Evolutionary conservation across 2,113 vertebrate genomes (phyloP).

Genomic region (Chloroceryle aenea): DNA sequence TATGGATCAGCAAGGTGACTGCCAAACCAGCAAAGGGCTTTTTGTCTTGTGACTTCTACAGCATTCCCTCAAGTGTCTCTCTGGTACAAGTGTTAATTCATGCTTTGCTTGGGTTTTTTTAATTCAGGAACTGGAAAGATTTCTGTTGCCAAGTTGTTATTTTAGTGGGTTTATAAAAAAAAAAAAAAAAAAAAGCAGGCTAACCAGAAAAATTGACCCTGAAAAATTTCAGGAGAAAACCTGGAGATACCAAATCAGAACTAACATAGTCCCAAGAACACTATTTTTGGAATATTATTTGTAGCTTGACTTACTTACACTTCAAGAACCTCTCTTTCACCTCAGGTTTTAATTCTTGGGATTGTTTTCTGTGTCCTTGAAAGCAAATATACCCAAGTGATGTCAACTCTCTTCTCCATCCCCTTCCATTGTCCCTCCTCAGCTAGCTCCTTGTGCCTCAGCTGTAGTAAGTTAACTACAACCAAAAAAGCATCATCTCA

Average conservation of each 20-base stretch:
- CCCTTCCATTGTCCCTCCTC: not conserved
- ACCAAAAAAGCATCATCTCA: not conserved
- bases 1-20: conserved; percentile 27
- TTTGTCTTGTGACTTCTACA: not conserved
- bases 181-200: not conserved
- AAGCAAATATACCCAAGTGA: not conserved
- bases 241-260: not conserved
- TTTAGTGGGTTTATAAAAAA: not conserved
- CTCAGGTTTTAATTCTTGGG: not conserved
- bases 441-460: not conserved
- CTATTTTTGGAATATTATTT: not conserved
- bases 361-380: too few relatives aligned
- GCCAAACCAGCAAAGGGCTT: not conserved
- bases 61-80: not conserved
- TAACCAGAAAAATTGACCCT: not conserved
- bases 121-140: not conserved
- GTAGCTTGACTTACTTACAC: not conserved
- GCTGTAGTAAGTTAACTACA: not conserved
- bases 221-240: not conserved
- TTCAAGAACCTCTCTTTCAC: not conserved
- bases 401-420: not conserved
- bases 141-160: conserved; percentile 1
- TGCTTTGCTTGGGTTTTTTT: not conserved
- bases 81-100: not conserved
- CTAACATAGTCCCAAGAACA: not conserved